Percentiles rank a stretch among this genome's conserved stretches.
Conservation (phyloP, 2,797 vertebrate genomes). For the Chloroceryle inda region DNA sequence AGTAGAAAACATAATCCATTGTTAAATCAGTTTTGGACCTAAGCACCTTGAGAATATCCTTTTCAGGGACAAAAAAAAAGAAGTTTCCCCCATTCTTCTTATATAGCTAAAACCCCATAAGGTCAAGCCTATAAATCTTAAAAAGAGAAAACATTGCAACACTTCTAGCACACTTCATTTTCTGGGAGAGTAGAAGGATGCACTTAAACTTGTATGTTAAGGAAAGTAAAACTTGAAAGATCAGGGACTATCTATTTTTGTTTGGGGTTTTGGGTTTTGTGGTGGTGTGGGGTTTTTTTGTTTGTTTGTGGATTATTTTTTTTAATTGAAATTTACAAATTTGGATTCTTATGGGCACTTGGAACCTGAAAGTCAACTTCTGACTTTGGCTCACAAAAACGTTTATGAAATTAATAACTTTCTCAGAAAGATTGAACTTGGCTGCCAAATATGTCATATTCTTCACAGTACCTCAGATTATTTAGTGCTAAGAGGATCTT, state of each 20-base stretch:
- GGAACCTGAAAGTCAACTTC: not conserved
- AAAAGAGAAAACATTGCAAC: not conserved
- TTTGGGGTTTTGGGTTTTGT: not conserved
- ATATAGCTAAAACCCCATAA: not conserved
- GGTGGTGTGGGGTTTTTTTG: not conserved
- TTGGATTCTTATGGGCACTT: not conserved
- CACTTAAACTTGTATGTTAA: not conserved
- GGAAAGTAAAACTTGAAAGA: not conserved
- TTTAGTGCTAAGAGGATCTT: not conserved
- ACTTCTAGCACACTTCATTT: not conserved
- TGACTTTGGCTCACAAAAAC: not conserved
- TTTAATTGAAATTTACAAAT: not conserved
- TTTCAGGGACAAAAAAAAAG: not conserved
- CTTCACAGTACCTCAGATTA: not conserved
- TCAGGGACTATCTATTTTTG: not conserved
- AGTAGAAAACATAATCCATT: not conserved
- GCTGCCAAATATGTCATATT: not conserved
- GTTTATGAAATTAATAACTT: not conserved
- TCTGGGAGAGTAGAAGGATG: not conserved
- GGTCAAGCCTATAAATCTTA: not conserved
- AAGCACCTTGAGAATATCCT: not conserved
- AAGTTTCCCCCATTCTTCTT: rapidly evolving
- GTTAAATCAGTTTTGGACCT: not conserved
- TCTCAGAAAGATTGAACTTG: not conserved
- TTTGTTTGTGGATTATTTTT: not conserved